Evolutionary conservation across 2,113 vertebrate genomes (phyloP).

Genomic region (Progne subis): DNA sequence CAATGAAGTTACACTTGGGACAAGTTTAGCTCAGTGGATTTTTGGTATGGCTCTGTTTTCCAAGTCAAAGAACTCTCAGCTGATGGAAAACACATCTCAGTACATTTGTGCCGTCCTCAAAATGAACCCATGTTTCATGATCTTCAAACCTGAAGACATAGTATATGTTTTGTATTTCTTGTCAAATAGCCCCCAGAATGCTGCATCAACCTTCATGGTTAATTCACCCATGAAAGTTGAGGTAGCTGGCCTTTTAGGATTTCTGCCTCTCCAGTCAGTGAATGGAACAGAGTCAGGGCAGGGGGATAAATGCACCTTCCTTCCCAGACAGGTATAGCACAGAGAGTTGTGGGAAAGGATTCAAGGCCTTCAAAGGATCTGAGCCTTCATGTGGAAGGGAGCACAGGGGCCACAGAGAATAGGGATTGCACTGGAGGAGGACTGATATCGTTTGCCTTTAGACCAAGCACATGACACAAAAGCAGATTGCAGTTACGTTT

Average conservation of each 20-base stretch:
- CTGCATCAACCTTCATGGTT: not conserved
- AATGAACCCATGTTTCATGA: not conserved
- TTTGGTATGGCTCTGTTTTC: slow-evolving; percentile 2
- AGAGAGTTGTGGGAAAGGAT: not conserved
- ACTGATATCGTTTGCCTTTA: not conserved
- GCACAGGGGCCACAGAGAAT: not conserved
- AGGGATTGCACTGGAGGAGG: not conserved
- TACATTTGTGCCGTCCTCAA: not conserved
- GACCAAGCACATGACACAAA: not conserved
- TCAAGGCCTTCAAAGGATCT: not conserved
- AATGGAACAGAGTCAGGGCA: not conserved
- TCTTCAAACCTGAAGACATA: not conserved
- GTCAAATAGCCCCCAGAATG: not conserved
- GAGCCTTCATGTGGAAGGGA: not conserved
- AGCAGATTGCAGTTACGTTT: not conserved
- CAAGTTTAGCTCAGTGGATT: not conserved
- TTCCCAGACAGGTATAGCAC: not conserved
- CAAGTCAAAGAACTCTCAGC: not conserved
- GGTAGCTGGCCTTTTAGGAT: not conserved
- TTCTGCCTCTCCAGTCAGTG: not conserved
- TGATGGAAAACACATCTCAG: not conserved
- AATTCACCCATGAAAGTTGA: not conserved
- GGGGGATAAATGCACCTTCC: not conserved
- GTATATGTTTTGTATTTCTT: not conserved
- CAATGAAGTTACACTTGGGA: not conserved